Base-by-base conservation (phyloP, 2,888 invertebrate species). In the Leptura quadrifasciata region DNA sequence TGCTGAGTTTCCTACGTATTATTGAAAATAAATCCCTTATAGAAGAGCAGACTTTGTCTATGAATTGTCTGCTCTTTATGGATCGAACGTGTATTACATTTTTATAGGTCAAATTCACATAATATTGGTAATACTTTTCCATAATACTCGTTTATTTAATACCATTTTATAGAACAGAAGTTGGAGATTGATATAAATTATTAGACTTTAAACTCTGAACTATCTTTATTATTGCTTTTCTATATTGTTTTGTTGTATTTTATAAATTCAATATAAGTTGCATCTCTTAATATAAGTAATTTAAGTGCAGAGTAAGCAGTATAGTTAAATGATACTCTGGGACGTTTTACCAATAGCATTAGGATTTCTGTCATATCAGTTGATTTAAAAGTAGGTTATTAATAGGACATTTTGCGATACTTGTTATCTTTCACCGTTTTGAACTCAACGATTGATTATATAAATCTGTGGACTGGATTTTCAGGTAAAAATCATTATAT, bases 21-120 rank as follows among this genome's bases (percentile, higher is more conserved):
- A 68, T 68, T 68, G 68, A 68, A 68, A 68, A 55, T 68, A 68
- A 68, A 68, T 68, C 68, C 55, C 17, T 17, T 18, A 55, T 52
- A 68, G 31, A 31, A 17, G 68, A 55, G 57, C 24, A 31, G 31
- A 20, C 39, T 63, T 39, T 39, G 39, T 39, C 27, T 57, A 57
- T 55, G 68, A 68, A 68, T 61, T 55, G 55, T 57, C 57, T 31
- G 18, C 55, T 68, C 57, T 68, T 54, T 65, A 68, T 68, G 68
- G 68, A 55, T 20, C 52, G 55, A 27, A 68, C 68, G 68, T 68
- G 68, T 35, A 68, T 68, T 68, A 57, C 55, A 68, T 68, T 68
- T 68, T 68, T 68, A 68, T 55, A 27, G 17, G 17, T 54, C 57
- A 17, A 55, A 68, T 31, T 68, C 27, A 31, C 27, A 57, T 54